Evolutionary conservation across 2,888 invertebrate genomes (phyloP).

Genomic region (Aproaerema taeniolella): DNA sequence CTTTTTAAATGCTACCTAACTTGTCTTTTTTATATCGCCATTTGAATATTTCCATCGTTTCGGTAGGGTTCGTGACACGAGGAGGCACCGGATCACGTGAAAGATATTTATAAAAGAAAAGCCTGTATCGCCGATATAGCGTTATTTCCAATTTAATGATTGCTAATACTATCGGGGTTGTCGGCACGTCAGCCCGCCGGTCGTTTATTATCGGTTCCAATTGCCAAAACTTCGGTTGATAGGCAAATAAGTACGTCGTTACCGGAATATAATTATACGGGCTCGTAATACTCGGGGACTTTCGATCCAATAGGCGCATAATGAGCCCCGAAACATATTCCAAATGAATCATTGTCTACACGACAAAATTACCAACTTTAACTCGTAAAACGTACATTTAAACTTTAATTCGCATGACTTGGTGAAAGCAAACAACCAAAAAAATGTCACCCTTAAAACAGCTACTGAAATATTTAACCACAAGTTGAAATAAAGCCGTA

Average conservation of each 20-base stretch:
- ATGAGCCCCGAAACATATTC: neutral
- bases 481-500: constrained; percentile 67
- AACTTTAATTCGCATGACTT: constrained; percentile 6
- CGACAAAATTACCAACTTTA: neutral
- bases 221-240: constrained; percentile 37
- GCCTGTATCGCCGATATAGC: constrained; percentile 70
- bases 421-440: constrained; percentile 48
- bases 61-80: constrained; percentile 71
- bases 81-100: constrained; percentile 74
- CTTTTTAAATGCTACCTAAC: constrained; percentile 77
- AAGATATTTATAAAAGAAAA: constrained; percentile 76
- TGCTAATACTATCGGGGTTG: constrained; percentile 68
- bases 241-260: constrained; percentile 16
- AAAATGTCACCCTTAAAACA: constrained; percentile 53
- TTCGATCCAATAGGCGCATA: neutral
- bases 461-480: constrained; percentile 70
- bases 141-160: constrained; percentile 77
- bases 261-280: constrained; percentile 12
- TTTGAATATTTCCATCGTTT: constrained; percentile 76
- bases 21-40: constrained; percentile 76
- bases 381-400: neutral
- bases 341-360: neutral
- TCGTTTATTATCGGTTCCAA: constrained; percentile 50
- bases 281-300: constrained; percentile 16
- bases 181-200: constrained; percentile 57